Base-by-base conservation (phyloP, 1,140 invertebrate species). In the Daktulosphaira vitifoliae region DNA sequence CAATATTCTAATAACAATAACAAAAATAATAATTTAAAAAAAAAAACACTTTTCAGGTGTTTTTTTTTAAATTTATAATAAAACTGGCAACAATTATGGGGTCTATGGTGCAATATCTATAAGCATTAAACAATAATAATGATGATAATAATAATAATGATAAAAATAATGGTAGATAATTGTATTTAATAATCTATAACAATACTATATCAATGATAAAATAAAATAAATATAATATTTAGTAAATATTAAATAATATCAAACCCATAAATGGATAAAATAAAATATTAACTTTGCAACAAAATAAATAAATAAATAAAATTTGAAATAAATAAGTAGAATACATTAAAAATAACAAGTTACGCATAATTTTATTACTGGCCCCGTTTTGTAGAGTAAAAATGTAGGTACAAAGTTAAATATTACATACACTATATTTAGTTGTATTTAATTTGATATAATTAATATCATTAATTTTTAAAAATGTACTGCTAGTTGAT, bases 1-100 rank as follows among this genome's bases (percentile, higher is more conserved):
- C 56, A 62, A 48, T 48, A 62, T n/a, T 62, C 42, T 62, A 62
- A 62, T 22, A 62, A 62, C 56, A 62, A 62, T 62, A 22, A 62
- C 44, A 11, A 62, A n/a, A 62, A 62, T 46, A 62, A 46, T 44
- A 59, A 29, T 18, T 44, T n/a, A 59, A 46, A 59, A 5, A 59
- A 29, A 62, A 48, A 46, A n/a, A 46, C 42, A 59, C 25, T 33
- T 6, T 6, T 33, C 5, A 25, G 11, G 25, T 59, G 38, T 3
- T n/a, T 20, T 37, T 37, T 26, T 26, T 26, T 25, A 11, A 6
- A 11, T 33, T 26, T 50, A 11, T 50, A 33, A 39, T 56, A 46
- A 26, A 48, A 26, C 20, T 62, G 4, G 18, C 39, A 62, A 56
- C 38, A 56, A 42, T 18, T 33, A 20, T 62, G 29, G 39, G 52